Percentiles rank a stretch among this genome's conserved stretches.
These are phyloP conservation scores for Styela plicata DNA, from an alignment of 23 tunicate genomes.

Conservation along the genomic window DNA sequence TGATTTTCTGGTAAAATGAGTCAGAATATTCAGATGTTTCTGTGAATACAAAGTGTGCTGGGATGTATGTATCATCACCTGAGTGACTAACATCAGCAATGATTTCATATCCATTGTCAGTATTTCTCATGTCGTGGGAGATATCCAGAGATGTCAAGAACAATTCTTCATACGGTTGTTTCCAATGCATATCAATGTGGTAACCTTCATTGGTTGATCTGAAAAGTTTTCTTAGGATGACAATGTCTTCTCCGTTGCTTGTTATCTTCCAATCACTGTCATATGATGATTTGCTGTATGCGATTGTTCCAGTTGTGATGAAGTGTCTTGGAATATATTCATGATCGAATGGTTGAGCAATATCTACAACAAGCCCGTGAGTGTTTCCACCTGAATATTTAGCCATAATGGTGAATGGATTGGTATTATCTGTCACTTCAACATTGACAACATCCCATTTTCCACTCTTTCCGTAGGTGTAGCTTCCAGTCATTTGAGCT, in stretches of 20 bases:
- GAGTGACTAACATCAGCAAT: slow-evolving; percentile 5
- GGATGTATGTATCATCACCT: neutral
- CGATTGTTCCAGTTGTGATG: slow-evolving; percentile 41
- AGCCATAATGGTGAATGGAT: neutral
- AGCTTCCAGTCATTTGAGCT: neutral
- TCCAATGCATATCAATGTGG: neutral
- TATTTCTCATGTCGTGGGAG: neutral
- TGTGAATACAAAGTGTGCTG: neutral
- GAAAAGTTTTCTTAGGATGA: slow-evolving; percentile 34
- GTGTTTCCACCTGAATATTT: neutral
- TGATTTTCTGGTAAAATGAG: neutral
- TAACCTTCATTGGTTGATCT: slow-evolving; percentile 6
- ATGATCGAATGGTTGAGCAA: slow-evolving; percentile 39
- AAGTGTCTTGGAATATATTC: slow-evolving; percentile 39
- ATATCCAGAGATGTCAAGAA: neutral
- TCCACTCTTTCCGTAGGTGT: neutral
- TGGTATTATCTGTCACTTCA: neutral
- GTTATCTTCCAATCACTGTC: slow-evolving; percentile 65
- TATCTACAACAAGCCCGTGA: neutral
- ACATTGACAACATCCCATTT: neutral
- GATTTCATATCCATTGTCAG: neutral
- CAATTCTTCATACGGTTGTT: slow-evolving; percentile 9
- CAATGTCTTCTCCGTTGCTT: slow-evolving; percentile 34
- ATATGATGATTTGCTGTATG: slow-evolving; percentile 24
- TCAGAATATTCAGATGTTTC: neutral